A percentile compares a stretch with the other conserved stretches of the same genome.
phyloP scores from a whole-genome alignment of 2,888 invertebrate species.

The Eupsilia transversa region DNA sequence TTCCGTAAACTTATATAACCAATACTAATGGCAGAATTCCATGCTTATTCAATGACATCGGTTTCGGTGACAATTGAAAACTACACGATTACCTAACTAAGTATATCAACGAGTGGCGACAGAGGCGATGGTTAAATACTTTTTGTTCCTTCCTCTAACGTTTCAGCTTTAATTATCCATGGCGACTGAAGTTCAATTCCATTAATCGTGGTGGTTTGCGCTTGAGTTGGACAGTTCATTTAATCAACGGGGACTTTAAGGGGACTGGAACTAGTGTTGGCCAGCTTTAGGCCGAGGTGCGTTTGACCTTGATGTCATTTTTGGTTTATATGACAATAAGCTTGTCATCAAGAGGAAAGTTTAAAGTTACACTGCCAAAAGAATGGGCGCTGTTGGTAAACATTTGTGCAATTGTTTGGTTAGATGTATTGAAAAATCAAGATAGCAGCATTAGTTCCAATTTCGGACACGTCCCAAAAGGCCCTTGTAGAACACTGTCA shows the following conservation, averaged over 20 bases:
- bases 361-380: neutral
- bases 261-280: slow-evolving; percentile 15
- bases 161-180: slow-evolving; percentile 51
- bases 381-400: neutral
- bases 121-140: slow-evolving; percentile 43
- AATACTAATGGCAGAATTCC: slow-evolving; percentile 8
- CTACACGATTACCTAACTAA: slow-evolving; percentile 35
- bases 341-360: neutral
- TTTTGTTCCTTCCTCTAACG: slow-evolving; percentile 43
- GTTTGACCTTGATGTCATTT: neutral
- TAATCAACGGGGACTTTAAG: slow-evolving; percentile 38
- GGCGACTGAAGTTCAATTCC: slow-evolving; percentile 46
- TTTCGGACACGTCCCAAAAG: neutral
- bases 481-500: too few species aligned
- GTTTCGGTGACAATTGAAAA: slow-evolving; percentile 27
- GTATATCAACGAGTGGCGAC: slow-evolving; percentile 7
- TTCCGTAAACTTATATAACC: slow-evolving; percentile 22
- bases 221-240: slow-evolving; percentile 56
- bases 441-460: neutral
- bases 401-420: neutral
- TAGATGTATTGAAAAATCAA: neutral
- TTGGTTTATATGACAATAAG: neutral
- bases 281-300: neutral
- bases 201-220: slow-evolving; percentile 51
- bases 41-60: neutral